Base-by-base conservation (phyloP, 2,113 vertebrate species). In the Chamaea fasciata region DNA sequence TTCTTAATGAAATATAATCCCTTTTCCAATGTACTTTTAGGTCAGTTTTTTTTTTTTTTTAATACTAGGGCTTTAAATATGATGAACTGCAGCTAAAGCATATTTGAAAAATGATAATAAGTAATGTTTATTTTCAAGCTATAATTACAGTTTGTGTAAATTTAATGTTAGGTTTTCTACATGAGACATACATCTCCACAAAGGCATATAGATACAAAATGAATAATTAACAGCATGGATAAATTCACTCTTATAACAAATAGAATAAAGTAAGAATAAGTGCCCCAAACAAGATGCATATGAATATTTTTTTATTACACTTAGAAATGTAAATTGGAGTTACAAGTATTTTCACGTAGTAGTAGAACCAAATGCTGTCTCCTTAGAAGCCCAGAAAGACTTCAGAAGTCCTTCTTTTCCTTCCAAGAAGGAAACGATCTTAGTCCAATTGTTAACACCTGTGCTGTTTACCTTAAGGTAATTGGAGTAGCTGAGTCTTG, bases 51-150 rank as follows among this genome's bases (percentile, higher is more conserved):
- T 19, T 87, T 75, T 77, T 50, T 83, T 13, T 19, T 87, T 87
- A 91, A 67, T 78, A 65, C n/a, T 21, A 18, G 13, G 6, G 8
- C 22, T 83, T 64, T 70, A 94, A 93, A 83, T 90, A 86, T 59
- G 23, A 37, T 91, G 42, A 68, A 89, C 27, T 85, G 16, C 59
- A 67, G 67, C 39, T 88, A 76, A 87, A 76, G 24, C 9, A 15
- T 52, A 63, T 93, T 83, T 92, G 59, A 74, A 88, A 95, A 95
- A 67, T 37, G 4, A 83, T 85, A 90, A 83, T 57, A 87, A 75
- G 10, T 56, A 68, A 71, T 50, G 24, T 85, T 89, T 96, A 28
- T 90, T 86, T 95, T 87, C 39, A 42, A 46, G 39, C 10, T 77
- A 26, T 83, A 85, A 92, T 90, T 96, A 77, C 7, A 12, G 33